Conservation (phyloP, 2,797 vertebrate species). For the Rallus crepitans region DNA sequence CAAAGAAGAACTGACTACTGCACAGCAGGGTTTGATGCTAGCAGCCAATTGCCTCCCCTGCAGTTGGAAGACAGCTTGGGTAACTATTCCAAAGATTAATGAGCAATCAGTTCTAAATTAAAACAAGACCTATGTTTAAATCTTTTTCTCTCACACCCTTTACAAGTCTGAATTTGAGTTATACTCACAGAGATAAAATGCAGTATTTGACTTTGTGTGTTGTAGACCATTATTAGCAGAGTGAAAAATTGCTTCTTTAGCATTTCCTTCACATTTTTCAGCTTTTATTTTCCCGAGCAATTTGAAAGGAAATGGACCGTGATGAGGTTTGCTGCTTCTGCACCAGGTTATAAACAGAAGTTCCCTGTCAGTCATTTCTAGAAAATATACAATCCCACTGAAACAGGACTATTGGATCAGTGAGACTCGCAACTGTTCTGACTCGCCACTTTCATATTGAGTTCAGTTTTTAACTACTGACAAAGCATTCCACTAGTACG, state of each 20-base stretch:
- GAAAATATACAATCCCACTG: background rate
- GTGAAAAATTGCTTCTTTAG: conserved; percentile 74
- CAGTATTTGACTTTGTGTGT: conserved; percentile 61
- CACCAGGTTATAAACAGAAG: conserved; percentile 48
- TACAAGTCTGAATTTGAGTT: conserved; percentile 61
- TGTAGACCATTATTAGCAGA: conserved; percentile 69
- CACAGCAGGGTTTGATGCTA: conserved; percentile 74
- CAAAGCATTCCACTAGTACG: background rate
- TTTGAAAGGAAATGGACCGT: conserved; percentile 75
- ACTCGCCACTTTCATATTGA: background rate
- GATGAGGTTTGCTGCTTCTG: conserved; percentile 65
- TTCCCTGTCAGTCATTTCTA: conserved; percentile 70
- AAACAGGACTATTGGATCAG: conserved; percentile 50
- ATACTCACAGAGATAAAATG: conserved; percentile 70
- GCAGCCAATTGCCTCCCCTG: conserved; percentile 78
- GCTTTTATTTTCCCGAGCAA: conserved; percentile 71
- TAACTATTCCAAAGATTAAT: conserved; percentile 83
- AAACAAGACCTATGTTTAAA: conserved; percentile 75
- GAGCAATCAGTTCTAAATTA: conserved; percentile 81
- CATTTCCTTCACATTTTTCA: conserved; percentile 71
- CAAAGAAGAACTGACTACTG: conserved; percentile 72
- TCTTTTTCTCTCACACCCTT: conserved; percentile 35
- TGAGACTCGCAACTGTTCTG: conserved; percentile 28
- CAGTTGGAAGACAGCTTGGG: conserved; percentile 79
- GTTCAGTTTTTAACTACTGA: background rate